Evolutionary conservation across 2,888 invertebrate genomes (phyloP), one percentile per base, ranked within the genome.

Genomic region (Phrixothrix hirtus): DNA sequence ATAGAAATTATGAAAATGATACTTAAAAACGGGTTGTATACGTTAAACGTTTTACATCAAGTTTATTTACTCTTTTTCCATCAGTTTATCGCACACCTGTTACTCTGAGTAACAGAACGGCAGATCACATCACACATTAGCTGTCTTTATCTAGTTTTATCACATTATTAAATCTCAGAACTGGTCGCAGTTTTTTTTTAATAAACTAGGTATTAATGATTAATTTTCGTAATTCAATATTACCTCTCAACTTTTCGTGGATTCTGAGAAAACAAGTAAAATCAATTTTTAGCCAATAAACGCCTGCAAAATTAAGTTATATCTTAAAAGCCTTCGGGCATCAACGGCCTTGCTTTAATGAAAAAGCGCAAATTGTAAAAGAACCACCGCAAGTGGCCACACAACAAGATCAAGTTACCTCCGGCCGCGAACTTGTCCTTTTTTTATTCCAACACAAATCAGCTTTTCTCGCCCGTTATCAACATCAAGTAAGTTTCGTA

Each of bases 361-460:
- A 62, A 62, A 62, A 60, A 59, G 62, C 60, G 55, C 60, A 49
- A 55, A 55, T 57, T 54, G 59, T 59, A 57, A 62, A 60, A 62
- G 62, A 64, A 61, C 64, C 61, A 61, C 63, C 62, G 59, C 62
- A 50, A 61, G 47, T 58, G 64, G 59, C 64, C 64, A 64, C 64
- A 64, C 64, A 64, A 60, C 62, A 55, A 58, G 64, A 58, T 55
- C 57, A 43, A 50, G 53, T 55, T 55, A 57, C 57, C 58, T 59
- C 55, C 55, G 59, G 57, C 52, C 44, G 49, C 53, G 57, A 41
- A 51, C 46, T 55, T 59, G 38, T 36, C 54, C 44, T 41, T 54
- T 53, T n/a, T 57, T 57, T 34, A 42, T 38, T 16, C 26, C 31
- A 15, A 47, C 47, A 38, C 26, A 47, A 47, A 39, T 39, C 11